Conservation (phyloP, 1,140 invertebrate genomes). For the Cyclargus thomasi region DNA sequence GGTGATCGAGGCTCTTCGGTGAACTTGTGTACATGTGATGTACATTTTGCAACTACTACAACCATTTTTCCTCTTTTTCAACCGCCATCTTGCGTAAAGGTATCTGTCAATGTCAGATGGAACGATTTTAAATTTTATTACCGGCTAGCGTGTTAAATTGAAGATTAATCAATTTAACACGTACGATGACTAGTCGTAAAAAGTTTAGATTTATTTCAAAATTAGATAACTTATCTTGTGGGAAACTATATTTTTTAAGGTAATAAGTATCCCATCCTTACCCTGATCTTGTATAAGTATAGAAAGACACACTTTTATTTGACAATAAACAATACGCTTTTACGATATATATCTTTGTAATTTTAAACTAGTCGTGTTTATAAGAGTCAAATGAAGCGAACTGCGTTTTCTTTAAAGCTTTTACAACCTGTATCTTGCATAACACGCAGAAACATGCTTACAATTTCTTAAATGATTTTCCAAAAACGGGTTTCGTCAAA, state of each 20-base stretch:
- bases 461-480: neutral
- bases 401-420: neutral
- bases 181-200: neutral
- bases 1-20: conserved; percentile 43
- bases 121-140: conserved; percentile 2
- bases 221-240: too few relatives aligned
- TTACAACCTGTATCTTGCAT: conserved; percentile 3
- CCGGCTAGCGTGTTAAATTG: neutral
- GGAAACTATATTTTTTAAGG: too few relatives aligned
- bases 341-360: too few relatives aligned
- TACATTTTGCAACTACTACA: neutral
- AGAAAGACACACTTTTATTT: too few relatives aligned
- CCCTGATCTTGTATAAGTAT: too few relatives aligned
- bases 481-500: neutral
- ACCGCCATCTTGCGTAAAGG: conserved; percentile 6
- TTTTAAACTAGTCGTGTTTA: too few relatives aligned
- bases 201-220: neutral
- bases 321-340: too few relatives aligned
- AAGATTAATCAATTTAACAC: neutral
- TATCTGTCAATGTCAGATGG: conserved; percentile 6
- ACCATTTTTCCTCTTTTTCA: conserved; percentile 9
- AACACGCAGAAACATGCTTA: neutral
- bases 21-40: conserved; percentile 32
- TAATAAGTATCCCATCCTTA: too few relatives aligned
- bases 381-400: neutral